Evolutionary conservation across 1,140 invertebrate genomes (phyloP), one percentile per base, ranked within the genome.

Genomic region (Adoxophyes honmai): DNA sequence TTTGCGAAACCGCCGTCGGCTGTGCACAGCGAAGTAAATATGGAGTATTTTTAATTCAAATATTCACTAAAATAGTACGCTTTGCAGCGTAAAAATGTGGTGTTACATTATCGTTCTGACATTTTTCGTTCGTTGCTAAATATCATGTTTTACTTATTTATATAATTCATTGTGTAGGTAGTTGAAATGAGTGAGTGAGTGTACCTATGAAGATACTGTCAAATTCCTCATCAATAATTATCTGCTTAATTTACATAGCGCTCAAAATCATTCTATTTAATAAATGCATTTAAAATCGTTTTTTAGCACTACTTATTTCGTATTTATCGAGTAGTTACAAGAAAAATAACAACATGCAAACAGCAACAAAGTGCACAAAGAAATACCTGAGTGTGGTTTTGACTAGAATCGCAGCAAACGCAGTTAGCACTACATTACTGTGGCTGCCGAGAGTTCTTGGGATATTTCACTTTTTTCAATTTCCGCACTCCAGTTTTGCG

Each of bases 1-100:
- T 87, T 87, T 83, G 70, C 56, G 70, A 73, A 80, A 86, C 84
- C 81, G 82, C 84, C 84, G 79, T 62, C 75, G 84, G 84, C 75
- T 66, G 69, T 21, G 70, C 66, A 59, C 56, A 55, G 67, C 62
- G 73, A 38, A 39, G 73, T 74, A 80, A 73, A 70, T 73, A 73
- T 70, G 70, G 68, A 77, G 70, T 78, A 78, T 73, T 52, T 52
- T 52, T 52, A 15, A 52, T 52, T 34, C 9, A 52, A 52, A 52
- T 52, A 52, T 34, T 52, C 15, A 52, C 42, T 48, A 28, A 48
- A 28, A 48, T 48, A 48, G 42, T 18, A 48, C 21, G 18, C 4
- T 48, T n/a, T 48, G 18, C 21, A 48, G 21, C 42, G 16, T 16
- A 48, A 21, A 48, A 48, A 48, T 21, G 18, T 48, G 21, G 15